Conservation (phyloP, 2,113 vertebrate species). For the Sorex araneus region DNA sequence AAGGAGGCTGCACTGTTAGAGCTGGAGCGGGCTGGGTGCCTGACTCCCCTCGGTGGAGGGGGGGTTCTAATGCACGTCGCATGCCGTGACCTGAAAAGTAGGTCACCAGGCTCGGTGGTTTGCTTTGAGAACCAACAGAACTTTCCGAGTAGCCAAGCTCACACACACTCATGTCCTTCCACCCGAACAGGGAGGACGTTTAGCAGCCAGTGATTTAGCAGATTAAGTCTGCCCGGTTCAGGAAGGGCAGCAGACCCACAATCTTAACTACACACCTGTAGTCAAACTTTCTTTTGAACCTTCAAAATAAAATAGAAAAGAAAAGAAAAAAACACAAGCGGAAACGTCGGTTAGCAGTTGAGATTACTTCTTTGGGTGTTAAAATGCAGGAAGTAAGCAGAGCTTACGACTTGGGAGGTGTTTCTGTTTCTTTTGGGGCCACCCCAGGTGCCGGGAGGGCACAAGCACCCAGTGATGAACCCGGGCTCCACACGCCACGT, state of each 20-base stretch:
- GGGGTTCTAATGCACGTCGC: neutral
- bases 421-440: no score
- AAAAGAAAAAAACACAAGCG: neutral
- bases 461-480: no score
- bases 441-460: no score
- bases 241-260: neutral
- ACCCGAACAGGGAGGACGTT: neutral
- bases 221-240: neutral
- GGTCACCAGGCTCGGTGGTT: conserved; percentile 7
- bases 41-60: neutral
- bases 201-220: neutral
- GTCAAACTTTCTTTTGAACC: neutral
- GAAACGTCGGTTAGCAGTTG: neutral
- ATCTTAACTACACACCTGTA: conserved; percentile 26
- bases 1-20: neutral
- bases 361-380: neutral
- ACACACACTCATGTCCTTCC: neutral
- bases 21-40: neutral
- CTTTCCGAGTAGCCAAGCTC: neutral
- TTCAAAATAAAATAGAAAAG: conserved; percentile 9
- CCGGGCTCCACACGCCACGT: no score
- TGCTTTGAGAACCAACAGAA: conserved; percentile 20
- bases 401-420: neutral
- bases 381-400: conserved; percentile 41
- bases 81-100: conserved; percentile 1